A percentile compares a stretch with the other conserved stretches of the same genome.
phyloP scores from a whole-genome alignment of 2,888 invertebrate species.

The Drosophila gaucha region DNA sequence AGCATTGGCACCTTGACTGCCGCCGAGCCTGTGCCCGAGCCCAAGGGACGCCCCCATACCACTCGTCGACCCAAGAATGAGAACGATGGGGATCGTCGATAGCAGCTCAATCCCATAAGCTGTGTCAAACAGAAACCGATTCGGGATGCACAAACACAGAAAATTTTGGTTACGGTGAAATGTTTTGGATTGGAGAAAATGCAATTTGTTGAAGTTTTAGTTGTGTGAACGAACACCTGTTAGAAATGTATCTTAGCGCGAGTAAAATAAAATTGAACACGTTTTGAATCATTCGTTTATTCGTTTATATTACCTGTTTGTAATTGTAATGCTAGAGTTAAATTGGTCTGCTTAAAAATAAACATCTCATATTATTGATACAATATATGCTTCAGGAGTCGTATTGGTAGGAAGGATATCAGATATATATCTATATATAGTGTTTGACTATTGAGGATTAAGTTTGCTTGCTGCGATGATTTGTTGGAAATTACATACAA shows the following conservation, averaged over 20 bases:
- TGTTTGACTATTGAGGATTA: constrained; percentile 34
- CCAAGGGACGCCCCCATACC: constrained; percentile 81
- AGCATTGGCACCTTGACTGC: constrained; percentile 67
- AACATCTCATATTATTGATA: constrained; percentile 61
- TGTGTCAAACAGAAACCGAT: constrained; percentile 47
- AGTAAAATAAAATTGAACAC: constrained; percentile 7
- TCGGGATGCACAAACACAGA: constrained; percentile 30
- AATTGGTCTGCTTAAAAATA: constrained; percentile 77
- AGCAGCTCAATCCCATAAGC: constrained; percentile 49
- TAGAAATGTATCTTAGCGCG: not conserved
- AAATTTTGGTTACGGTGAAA: constrained; percentile 69
- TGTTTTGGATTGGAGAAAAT: constrained; percentile 71
- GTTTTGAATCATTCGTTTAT: constrained; percentile 66
- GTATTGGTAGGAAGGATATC: constrained; percentile 25
- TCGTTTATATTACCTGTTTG: constrained; percentile 54
- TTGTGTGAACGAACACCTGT: constrained; percentile 45
- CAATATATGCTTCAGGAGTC: constrained; percentile 47
- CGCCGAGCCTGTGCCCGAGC: constrained; percentile 77
- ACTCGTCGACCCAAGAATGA: constrained; percentile 77
- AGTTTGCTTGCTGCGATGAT: constrained; percentile 17
- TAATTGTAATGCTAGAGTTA: constrained; percentile 66
- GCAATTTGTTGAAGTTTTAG: constrained; percentile 79
- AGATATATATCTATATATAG: not conserved
- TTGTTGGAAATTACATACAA: constrained; percentile 22
- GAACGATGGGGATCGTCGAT: constrained; percentile 69